Conservation (phyloP, 1,140 invertebrate genomes). For the Halyomorpha halys region DNA sequence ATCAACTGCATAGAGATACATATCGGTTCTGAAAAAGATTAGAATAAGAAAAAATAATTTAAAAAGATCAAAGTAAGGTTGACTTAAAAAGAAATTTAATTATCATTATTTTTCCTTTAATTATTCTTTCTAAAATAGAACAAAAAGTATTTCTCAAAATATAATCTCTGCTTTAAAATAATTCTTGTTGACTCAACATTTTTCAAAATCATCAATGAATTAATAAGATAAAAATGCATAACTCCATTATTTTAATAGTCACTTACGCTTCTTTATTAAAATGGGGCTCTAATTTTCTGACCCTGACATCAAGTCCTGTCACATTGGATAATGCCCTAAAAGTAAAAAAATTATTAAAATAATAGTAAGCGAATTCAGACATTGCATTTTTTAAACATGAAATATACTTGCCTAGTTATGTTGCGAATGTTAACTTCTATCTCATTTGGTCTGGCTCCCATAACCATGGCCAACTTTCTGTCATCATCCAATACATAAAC, state of each 20-base stretch:
- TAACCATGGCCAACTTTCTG: constrained; percentile 65
- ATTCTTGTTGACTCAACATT: too few relatives aligned
- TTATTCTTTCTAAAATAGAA: background rate
- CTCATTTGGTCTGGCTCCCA: constrained; percentile 60
- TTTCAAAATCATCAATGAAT: too few relatives aligned
- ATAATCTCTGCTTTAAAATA: too few relatives aligned
- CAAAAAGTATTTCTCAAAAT: too few relatives aligned
- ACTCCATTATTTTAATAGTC: background rate
- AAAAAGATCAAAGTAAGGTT: constrained; percentile 20
- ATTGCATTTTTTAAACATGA: background rate
- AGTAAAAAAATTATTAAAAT: constrained; percentile 12
- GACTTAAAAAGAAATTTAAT: background rate
- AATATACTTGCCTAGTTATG: constrained; percentile 47
- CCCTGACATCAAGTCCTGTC: constrained; percentile 63
- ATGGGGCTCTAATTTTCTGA: constrained; percentile 66
- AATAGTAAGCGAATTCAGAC: background rate
- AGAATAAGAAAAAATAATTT: constrained; percentile 4
- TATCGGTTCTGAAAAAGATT: constrained; percentile 56
- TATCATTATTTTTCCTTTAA: constrained; percentile 27
- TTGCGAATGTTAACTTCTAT: constrained; percentile 58
- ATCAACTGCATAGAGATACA: constrained; percentile 75
- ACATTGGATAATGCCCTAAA: constrained; percentile 51
- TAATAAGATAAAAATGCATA: too few relatives aligned
- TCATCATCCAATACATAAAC: constrained; percentile 71
- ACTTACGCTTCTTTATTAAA: constrained; percentile 37